Evolutionary conservation across 2,113 vertebrate genomes (phyloP), one percentile per base, ranked within the genome.

Genomic region (Siniperca knerii): DNA sequence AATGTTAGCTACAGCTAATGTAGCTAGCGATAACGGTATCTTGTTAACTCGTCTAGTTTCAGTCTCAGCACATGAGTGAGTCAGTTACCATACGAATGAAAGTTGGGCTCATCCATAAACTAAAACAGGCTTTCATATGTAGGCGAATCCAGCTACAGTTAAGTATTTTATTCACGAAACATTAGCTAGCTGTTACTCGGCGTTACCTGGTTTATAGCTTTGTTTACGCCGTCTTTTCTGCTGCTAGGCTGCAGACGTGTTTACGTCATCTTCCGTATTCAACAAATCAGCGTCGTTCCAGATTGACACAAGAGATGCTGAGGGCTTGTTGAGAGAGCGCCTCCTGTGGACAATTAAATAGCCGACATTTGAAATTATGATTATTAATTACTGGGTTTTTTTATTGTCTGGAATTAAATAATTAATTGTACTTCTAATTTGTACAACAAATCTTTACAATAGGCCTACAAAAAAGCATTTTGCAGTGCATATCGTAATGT

Each of bases 171-270:
- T 33, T 50, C 50, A 13, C 40, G 37, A 62, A 74, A 69, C 44
- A 12, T 40, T 2, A 44, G 80, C 79, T 69, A 74, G 21, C 33
- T 42, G 50, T 23, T 23, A 67, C 8, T 77, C 70, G 21, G 73
- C 85, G 35, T 78, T 88, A 77, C 82, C 81, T 64, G 16, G 16
- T 65, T 65, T 35, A 9, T 78, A 52, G 75, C 68, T 92, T 92
- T 94, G 93, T 93, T 94, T 94, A 94, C 87, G 91, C 57, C 83
- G 87, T 87, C 70, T 79, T 75, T 60, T 81, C 87, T 57, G 93
- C 89, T 94, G 93, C 94, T 93, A 94, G 92, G 92, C 86, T 93
- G 91, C 92, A 12, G 65, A 33, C 88, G 83, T 85, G 71, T 16
- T 85, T 42, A 23, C 92, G 91, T 92, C 89, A 91, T 64, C 25